These are phyloP conservation scores for Drosophila eugracilis DNA, from an alignment of 1,140 invertebrate genomes.

Conservation along the genomic window DNA sequence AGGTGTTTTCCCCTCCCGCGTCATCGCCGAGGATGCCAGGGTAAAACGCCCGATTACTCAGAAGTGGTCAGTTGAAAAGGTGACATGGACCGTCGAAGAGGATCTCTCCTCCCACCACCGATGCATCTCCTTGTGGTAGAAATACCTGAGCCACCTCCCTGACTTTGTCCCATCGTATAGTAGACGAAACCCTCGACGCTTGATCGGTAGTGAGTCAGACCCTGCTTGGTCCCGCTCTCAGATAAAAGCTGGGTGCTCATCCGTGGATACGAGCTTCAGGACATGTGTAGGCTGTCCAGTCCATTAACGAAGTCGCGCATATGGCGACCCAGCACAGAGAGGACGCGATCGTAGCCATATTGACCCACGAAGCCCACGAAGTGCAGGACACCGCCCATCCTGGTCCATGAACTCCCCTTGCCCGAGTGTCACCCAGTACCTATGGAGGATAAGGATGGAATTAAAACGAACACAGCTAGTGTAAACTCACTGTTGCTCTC, in stretches of 20 bases:
- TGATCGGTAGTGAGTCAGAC: slow-evolving; percentile 97
- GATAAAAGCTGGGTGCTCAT: slow-evolving; percentile 98
- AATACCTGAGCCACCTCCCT: slow-evolving; percentile 95
- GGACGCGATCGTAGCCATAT: slow-evolving; percentile 96
- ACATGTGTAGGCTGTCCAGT: slow-evolving; percentile 98
- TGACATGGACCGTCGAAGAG: slow-evolving; percentile 96
- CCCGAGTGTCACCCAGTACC: slow-evolving; percentile 93
- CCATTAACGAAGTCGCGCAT: slow-evolving; percentile 98
- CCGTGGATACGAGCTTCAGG: slow-evolving; percentile 96
- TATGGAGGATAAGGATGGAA: too few relatives aligned
- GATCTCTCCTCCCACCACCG: slow-evolving; percentile 92
- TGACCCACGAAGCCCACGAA: slow-evolving; percentile 97
- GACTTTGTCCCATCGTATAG: slow-evolving; percentile 98
- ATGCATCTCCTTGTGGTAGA: slow-evolving; percentile 97
- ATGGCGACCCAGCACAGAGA: slow-evolving; percentile 95
- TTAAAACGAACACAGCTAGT: too few relatives aligned
- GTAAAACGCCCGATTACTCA: slow-evolving; percentile 96
- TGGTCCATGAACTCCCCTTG: slow-evolving; percentile 95
- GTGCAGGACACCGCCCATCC: slow-evolving; percentile 95
- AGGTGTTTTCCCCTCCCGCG: slow-evolving; percentile 93
- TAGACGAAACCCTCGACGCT: slow-evolving; percentile 96
- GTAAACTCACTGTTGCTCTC: too few relatives aligned
- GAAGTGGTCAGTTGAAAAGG: slow-evolving; percentile 96
- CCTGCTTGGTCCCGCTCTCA: slow-evolving; percentile 97
- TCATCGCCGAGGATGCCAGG: slow-evolving; percentile 91